phyloP scores from a whole-genome alignment of 2,797 vertebrate species.

The Petrocephalus schoutedeni region DNA sequence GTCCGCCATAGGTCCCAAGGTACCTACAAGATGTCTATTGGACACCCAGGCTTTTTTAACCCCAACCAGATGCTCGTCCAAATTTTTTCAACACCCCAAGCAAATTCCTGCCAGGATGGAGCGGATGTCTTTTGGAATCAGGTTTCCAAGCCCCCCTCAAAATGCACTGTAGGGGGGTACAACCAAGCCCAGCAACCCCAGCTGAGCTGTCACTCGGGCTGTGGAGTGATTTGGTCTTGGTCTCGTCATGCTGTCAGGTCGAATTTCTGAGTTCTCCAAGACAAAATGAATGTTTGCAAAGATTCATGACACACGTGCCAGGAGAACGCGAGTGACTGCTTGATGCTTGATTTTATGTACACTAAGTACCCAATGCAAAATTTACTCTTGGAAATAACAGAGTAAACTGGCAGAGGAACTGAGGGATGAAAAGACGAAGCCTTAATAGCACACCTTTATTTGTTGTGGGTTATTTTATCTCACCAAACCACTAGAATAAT shows the following conservation, averaged over 20 bases:
- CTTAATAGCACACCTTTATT: background rate
- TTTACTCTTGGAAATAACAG: background rate
- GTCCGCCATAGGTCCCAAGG: background rate
- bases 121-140: slow-evolving; percentile 5
- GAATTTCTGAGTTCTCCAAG: background rate
- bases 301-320: background rate
- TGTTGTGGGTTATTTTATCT: background rate
- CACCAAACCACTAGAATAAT: background rate
- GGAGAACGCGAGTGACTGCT: background rate
- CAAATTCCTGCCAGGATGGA: background rate
- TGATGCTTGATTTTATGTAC: background rate
- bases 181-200: background rate
- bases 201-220: background rate
- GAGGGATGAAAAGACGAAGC: background rate
- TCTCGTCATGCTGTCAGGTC: background rate
- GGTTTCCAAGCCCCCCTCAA: slow-evolving; percentile 9
- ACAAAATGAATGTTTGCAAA: background rate
- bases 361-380: background rate
- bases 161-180: background rate
- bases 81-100: background rate
- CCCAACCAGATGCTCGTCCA: background rate
- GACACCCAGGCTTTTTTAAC: background rate
- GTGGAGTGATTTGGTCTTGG: background rate
- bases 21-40: background rate
- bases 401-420: background rate